These are phyloP conservation scores for Periophthalmodon schlosseri DNA, from an alignment of 2,113 vertebrate genomes.

Conservation along the genomic window DNA sequence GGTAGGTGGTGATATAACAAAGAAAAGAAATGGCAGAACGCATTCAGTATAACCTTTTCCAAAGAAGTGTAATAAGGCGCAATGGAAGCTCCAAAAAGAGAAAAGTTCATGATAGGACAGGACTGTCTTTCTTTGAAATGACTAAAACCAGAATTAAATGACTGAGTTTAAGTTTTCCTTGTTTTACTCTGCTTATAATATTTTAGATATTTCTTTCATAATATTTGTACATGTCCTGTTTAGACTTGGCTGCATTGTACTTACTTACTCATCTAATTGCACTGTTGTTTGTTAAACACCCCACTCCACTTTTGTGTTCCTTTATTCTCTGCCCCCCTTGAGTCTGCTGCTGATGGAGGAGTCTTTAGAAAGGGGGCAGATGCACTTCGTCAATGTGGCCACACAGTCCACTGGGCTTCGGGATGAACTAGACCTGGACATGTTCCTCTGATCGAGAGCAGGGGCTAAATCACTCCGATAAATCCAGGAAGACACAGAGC, in stretches of 20 bases:
- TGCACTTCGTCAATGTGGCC: constrained; percentile 57
- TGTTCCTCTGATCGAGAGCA: constrained; percentile 25
- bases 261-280: not conserved
- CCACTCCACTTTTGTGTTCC: constrained; percentile 10
- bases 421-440: constrained; percentile 22
- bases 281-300: constrained; percentile 8
- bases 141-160: not conserved
- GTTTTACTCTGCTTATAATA: not conserved
- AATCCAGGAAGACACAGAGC: constrained; percentile 6
- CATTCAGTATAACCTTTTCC: not conserved
- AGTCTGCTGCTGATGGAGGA: constrained; percentile 33
- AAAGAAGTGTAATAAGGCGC: not conserved
- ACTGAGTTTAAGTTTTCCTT: not conserved
- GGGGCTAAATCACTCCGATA: constrained; percentile 18
- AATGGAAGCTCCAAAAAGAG: not conserved
- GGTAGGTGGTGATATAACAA: not conserved
- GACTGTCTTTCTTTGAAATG: not conserved
- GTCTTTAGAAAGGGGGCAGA: constrained; percentile 59
- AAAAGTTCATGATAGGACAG: not conserved
- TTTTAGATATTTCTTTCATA: not conserved
- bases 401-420: constrained; percentile 36
- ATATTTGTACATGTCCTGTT: too few species aligned
- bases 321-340: constrained; percentile 19
- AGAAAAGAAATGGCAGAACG: not conserved
- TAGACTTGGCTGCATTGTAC: not conserved